Percentiles rank a stretch among this genome's conserved stretches.
Conservation (phyloP, 2,797 vertebrate genomes). For the Lophura swinhoii region DNA sequence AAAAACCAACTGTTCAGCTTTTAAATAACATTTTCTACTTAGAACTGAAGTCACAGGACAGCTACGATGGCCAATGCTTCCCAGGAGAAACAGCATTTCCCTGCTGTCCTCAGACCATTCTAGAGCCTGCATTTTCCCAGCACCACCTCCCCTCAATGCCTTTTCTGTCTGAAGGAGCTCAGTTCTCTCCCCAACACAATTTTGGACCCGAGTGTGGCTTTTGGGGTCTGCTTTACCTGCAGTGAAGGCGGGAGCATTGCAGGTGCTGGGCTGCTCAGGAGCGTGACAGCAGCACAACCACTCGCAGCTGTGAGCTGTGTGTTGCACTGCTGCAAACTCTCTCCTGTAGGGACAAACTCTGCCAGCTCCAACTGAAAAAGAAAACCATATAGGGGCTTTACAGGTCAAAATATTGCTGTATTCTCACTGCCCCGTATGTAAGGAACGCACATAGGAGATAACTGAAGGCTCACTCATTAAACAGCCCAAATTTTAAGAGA, state of each 20-base stretch:
- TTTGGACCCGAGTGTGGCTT: background rate
- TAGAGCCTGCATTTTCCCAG: background rate
- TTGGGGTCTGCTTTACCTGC: background rate
- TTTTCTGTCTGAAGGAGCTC: background rate
- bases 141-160: background rate
- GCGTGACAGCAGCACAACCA: fast-evolving
- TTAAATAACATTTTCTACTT: background rate
- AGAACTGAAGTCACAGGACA: background rate
- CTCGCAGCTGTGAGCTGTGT: background rate
- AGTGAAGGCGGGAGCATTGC: background rate
- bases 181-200: fast-evolving
- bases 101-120: background rate
- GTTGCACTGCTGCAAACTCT: background rate
- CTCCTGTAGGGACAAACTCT: background rate
- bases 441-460: background rate
- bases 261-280: background rate
- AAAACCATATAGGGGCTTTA: fast-evolving
- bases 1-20: background rate
- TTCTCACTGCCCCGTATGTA: background rate
- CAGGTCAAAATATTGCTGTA: background rate
- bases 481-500: background rate
- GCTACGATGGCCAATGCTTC: background rate
- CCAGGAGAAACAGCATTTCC: background rate
- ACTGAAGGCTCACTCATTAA: background rate
- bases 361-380: background rate